Conservation (phyloP, 2,797 vertebrate species). For the Pelochelys cantorii region DNA sequence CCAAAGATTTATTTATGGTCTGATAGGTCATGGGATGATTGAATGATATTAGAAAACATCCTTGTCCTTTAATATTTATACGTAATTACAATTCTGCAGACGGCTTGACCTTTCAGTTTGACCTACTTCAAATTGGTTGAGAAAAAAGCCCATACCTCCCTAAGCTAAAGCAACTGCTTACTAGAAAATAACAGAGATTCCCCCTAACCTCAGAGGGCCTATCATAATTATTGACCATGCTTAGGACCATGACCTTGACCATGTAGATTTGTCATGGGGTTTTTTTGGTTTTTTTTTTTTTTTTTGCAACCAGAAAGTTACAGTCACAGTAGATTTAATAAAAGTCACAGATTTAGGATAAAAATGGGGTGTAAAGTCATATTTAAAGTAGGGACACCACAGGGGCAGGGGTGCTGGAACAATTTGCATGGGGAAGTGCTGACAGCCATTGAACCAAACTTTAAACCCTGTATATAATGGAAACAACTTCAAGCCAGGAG, state of each 20-base stretch:
- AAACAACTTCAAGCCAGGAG: too few relatives aligned
- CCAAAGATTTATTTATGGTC: neutral
- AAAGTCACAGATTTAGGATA: neutral
- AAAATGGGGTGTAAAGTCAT: neutral
- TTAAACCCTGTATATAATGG: too few relatives aligned
- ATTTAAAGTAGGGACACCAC: neutral
- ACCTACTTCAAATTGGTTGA: slow-evolving; percentile 54
- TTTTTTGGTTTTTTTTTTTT: neutral
- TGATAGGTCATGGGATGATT: neutral
- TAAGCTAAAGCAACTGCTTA: slow-evolving; percentile 16
- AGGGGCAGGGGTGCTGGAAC: too few relatives aligned
- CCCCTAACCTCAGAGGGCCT: slow-evolving; percentile 25
- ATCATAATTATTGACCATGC: neutral
- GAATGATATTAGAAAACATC: neutral
- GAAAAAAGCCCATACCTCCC: slow-evolving; percentile 38
- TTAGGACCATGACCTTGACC: too few relatives aligned
- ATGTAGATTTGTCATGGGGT: neutral
- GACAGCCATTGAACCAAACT: too few relatives aligned
- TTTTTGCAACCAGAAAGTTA: neutral
- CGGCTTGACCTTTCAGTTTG: neutral
- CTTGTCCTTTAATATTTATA: slow-evolving; percentile 37
- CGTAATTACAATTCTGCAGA: slow-evolving; percentile 39
- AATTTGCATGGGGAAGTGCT: too few relatives aligned
- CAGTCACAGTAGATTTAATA: neutral
- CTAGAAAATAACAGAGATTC: slow-evolving; percentile 31